phyloP scores from a whole-genome alignment of 2,888 invertebrate genomes.

The Caenorhabditis sulstoni region DNA sequence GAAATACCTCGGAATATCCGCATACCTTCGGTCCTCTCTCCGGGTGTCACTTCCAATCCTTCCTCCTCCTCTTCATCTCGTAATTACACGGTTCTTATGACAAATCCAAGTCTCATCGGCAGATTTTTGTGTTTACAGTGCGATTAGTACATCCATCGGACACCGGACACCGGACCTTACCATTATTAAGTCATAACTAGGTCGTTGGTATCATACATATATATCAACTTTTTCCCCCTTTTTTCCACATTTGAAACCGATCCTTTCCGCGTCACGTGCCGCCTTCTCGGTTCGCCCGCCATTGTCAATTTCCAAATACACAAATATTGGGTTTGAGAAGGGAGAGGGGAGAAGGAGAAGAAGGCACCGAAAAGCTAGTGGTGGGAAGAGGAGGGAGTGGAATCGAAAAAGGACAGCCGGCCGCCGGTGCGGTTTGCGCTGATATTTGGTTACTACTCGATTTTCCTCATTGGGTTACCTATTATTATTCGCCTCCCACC shows the following conservation, averaged over 20 bases:
- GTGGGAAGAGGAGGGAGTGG: conserved; percentile 14
- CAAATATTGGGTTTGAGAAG: conserved; percentile 24
- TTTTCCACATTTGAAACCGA: conserved; percentile 5
- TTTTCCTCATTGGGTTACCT: conserved; percentile 55
- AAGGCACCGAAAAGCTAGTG: too few relatives aligned
- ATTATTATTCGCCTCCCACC: conserved; percentile 42
- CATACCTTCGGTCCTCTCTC: conserved; percentile 18
- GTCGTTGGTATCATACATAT: too few relatives aligned
- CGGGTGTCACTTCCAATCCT: too few relatives aligned
- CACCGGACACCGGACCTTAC: too few relatives aligned
- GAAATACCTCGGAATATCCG: conserved; percentile 40
- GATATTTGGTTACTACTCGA: conserved; percentile 56
- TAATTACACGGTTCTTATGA: conserved; percentile 27
- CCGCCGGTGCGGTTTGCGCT: conserved; percentile 10
- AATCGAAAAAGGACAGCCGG: conserved; percentile 24
- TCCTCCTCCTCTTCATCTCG: too few relatives aligned
- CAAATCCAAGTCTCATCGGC: conserved; percentile 2
- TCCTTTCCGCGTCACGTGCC: not conserved
- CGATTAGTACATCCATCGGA: too few relatives aligned
- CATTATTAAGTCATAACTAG: too few relatives aligned
- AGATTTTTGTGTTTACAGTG: not conserved
- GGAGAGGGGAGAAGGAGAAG: not conserved
- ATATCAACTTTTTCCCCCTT: conserved; percentile 5
- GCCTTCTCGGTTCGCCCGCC: conserved; percentile 1
- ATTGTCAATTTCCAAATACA: conserved; percentile 19